Conservation (phyloP, 2,797 vertebrate genomes). For the Paedocypris micromegethes region DNA sequence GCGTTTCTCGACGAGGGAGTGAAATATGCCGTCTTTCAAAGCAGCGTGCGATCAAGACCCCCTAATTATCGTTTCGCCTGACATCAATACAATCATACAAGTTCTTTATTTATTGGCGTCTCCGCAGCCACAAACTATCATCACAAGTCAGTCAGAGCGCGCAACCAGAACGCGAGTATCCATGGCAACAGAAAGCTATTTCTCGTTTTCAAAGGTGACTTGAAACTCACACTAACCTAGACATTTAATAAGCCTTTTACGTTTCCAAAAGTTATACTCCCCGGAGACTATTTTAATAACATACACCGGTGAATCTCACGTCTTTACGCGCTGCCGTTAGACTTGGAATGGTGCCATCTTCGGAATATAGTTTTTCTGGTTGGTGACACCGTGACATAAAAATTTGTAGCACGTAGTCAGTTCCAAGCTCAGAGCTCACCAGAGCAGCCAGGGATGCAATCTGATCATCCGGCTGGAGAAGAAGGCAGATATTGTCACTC, state of each 20-base stretch:
- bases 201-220: no score
- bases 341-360: constrained; percentile 2
- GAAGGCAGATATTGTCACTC: background rate
- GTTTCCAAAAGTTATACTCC: no score
- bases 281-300: no score
- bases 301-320: background rate
- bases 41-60: background rate
- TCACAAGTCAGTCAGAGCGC: background rate
- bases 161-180: background rate
- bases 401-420: constrained; percentile 35
- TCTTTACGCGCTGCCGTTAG: constrained; percentile 17
- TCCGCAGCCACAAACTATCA: background rate
- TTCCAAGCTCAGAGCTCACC: constrained; percentile 23
- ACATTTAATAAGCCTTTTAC: no score
- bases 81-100: no score
- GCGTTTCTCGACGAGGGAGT: constrained; percentile 26
- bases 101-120: background rate
- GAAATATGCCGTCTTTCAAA: constrained; percentile 17
- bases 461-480: constrained; percentile 28
- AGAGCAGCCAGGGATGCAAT: constrained; percentile 32
- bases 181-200: background rate
- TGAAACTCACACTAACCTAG: no score
- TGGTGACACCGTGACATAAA: constrained; percentile 36
- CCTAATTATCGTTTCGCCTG: background rate
- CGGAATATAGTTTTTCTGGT: constrained; percentile 27